Evolutionary conservation across 2,113 vertebrate genomes (phyloP), one percentile per base, ranked within the genome.

Genomic region (Fregata magnificens): DNA sequence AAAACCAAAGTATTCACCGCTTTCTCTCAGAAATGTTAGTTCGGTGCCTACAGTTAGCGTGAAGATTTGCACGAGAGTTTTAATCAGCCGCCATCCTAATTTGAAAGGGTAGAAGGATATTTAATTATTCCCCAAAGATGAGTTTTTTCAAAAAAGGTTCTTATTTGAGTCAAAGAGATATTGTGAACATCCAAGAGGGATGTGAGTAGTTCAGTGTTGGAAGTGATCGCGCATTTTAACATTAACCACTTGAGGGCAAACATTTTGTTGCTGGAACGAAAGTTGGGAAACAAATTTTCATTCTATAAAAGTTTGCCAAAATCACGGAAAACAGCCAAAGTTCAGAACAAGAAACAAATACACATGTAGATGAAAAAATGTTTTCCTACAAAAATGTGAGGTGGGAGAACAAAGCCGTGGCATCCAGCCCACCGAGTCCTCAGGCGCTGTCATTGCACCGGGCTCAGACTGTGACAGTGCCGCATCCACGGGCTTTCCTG

Each of bases 1-100:
- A 73, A 86, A 14, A 7, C 0, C 34, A 53, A 9, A 8, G 16
- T 16, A 69, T 50, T 81, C 17, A 2, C 52, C 69, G 31, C 58
- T 66, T 78, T 55, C 26, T 50, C 38, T 53, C 38, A 17, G 49
- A 52, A 61, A 58, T 14, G 5, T 73, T 65, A 58, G 8, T 34
- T 79, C 11, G 14, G 50, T 53, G 32, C 13, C 29, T 36, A 52
- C 5, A 66, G 24, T n/a, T 8, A 72, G 6, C 0, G 0, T 56
- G 45, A 73, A 74, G n/a, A 62, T 36, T 16, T 66, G 29, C 38
- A 32, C 5, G 11, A 66, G 47, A 67, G 53, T 50, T 88, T 70
- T 66, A 81, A 70, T 29, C 36, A 88, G 61, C 44, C 2, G 6
- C 9, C 8, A 67, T 6, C 36, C 69, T 77, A 31, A 86, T 26